These are phyloP conservation scores for Vicugna pacos DNA, from an alignment of 2,113 vertebrate genomes.

Conservation along the genomic window DNA sequence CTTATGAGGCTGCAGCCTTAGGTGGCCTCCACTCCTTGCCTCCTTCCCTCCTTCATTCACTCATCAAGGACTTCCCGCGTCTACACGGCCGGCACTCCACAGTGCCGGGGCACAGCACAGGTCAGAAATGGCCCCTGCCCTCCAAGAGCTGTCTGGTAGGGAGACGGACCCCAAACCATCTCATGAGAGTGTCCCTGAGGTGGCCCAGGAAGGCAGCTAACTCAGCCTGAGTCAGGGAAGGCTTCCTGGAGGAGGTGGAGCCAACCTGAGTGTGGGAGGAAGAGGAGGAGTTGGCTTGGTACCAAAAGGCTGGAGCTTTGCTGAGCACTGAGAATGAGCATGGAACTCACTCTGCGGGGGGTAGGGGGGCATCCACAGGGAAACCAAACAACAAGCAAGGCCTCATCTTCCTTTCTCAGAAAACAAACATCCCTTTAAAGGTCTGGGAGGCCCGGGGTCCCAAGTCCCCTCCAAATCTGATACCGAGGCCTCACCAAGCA, in stretches of 20 bases:
- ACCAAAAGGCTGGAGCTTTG: background rate
- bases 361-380: fast-evolving
- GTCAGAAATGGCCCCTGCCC: background rate
- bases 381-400: background rate
- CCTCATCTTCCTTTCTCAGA: background rate
- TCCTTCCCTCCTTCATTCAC: background rate
- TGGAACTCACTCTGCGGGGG: background rate
- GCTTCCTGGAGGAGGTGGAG: background rate
- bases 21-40: background rate
- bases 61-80: background rate
- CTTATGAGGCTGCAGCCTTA: background rate
- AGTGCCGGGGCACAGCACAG: background rate
- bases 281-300: background rate
- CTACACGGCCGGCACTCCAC: background rate
- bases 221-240: background rate
- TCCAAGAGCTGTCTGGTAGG: background rate
- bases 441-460: background rate
- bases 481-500: background rate
- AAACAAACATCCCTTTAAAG: background rate
- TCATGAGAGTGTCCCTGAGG: background rate
- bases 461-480: background rate
- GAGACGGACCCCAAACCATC: background rate
- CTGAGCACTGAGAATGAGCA: background rate
- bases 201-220: background rate
- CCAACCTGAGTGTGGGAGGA: background rate